phyloP scores from a whole-genome alignment of 2,797 vertebrate species.

The Gymnothorax reevesii region DNA sequence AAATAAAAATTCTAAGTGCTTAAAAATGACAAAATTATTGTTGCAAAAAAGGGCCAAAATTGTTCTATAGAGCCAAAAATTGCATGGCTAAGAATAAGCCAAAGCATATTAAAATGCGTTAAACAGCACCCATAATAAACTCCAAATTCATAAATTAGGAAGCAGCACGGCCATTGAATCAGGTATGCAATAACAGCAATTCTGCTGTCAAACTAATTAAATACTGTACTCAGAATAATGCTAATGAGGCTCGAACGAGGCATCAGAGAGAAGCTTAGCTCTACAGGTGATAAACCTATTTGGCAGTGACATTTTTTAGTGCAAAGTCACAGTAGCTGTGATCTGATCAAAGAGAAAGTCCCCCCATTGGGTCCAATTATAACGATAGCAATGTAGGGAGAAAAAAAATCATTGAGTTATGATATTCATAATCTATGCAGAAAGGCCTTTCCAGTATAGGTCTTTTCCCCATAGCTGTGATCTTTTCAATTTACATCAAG shows the following conservation, averaged over 20 bases:
- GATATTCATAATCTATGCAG: slow-evolving; percentile 92
- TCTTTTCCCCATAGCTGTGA: slow-evolving; percentile 92
- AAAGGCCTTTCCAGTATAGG: slow-evolving; percentile 88
- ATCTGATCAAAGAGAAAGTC: slow-evolving; percentile 96
- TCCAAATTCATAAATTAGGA: slow-evolving; percentile 63
- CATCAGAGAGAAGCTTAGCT: slow-evolving; percentile 92
- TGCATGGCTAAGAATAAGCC: neutral
- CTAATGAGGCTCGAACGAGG: slow-evolving; percentile 89
- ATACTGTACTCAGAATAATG: slow-evolving; percentile 88
- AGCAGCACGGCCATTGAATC: slow-evolving; percentile 63
- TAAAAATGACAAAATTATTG: neutral
- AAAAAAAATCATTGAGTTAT: slow-evolving; percentile 81
- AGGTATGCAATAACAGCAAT: slow-evolving; percentile 77
- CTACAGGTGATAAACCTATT: slow-evolving; percentile 99
- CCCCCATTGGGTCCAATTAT: slow-evolving; percentile 99
- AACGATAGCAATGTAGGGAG: slow-evolving; percentile 83
- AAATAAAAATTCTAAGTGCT: slow-evolving; percentile 28
- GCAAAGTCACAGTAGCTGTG: slow-evolving; percentile 96
- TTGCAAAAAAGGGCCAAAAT: slow-evolving; percentile 33
- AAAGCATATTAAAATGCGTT: slow-evolving; percentile 21
- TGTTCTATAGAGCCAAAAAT: slow-evolving; percentile 10
- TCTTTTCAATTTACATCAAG: slow-evolving; percentile 95
- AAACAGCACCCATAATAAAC: slow-evolving; percentile 28
- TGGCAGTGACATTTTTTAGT: slow-evolving; percentile 98
- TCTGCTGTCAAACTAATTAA: slow-evolving; percentile 94